Base-by-base conservation (phyloP, 2,888 invertebrate species). In the Tigriopus californicus region DNA sequence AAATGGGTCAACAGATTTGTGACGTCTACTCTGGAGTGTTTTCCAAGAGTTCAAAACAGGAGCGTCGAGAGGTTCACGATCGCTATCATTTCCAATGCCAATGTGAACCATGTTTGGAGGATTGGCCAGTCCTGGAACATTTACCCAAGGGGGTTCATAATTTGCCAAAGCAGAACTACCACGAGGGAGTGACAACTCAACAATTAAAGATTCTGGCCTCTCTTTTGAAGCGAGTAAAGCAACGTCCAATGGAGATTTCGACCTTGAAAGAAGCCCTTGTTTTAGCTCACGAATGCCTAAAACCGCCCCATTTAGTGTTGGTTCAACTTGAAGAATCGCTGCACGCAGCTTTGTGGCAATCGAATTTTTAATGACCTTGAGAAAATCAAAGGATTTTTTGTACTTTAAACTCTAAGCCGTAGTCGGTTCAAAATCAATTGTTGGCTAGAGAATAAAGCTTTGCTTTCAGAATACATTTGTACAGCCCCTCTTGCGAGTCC, bases 11-110 rank as follows among this genome's bases (percentile, higher is more conserved):
- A 56, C 46, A 56, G 22, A 56, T 56, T 25, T n/a, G n/a, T 25
- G 56, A 56, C 24, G 56, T 44, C 6, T 56, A 56, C 22, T 22
- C 24, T 22, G 56, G 42, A 8, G 25, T 44, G 13, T 56, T 56
- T 46, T 42, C 46, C 12, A 56, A 56, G 42, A 15, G 20, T 44
- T 18, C 42, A 15, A 42, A 42, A 56, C 20, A 56, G 11, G 56
- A 56, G n/a, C 44, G 56, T 2, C 4, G n/a, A 12, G 22, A 22
- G n/a, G 33, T 56, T 8, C 56, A 56, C 22, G 42, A 20, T 11
- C 41, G 56, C 13, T 56, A 56, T 25, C 41, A 56, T 46, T 56
- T 56, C 5, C 20, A 41, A 10, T 56, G 56, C 24, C 20, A n/a
- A 12, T 56, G 56, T 25, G 8, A n/a, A 25, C 22, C 56, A 20